phyloP scores from a whole-genome alignment of 2,797 vertebrate genomes.

The Sarcophilus harrisii region DNA sequence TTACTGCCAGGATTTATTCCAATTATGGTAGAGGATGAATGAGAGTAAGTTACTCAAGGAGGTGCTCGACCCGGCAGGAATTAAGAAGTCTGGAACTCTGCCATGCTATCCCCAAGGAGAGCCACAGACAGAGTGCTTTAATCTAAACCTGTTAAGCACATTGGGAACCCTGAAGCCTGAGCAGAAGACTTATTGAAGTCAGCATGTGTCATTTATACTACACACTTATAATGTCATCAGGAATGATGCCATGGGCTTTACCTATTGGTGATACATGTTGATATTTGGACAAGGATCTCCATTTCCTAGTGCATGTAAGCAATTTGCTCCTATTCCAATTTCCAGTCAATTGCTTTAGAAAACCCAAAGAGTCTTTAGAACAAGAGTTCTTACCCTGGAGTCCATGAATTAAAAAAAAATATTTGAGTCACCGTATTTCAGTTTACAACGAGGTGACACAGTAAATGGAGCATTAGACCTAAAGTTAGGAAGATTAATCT shows the following conservation, averaged over 20 bases:
- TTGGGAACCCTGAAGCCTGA: background rate
- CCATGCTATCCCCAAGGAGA: constrained; percentile 2
- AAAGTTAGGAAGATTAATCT: background rate
- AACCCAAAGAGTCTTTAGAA: background rate
- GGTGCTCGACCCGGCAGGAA: background rate
- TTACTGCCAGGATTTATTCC: background rate
- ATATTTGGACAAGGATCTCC: background rate
- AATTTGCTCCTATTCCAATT: background rate
- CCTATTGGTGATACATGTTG: background rate
- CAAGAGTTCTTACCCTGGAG: background rate
- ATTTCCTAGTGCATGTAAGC: background rate
- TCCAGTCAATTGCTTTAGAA: background rate
- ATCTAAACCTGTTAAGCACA: background rate
- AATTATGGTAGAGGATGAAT: background rate
- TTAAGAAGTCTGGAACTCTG: background rate
- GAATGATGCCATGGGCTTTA: background rate
- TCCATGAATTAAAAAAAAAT: background rate
- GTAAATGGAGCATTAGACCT: background rate
- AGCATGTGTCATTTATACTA: background rate
- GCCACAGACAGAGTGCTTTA: background rate
- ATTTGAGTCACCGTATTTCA: background rate
- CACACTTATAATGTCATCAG: background rate
- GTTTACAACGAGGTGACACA: background rate
- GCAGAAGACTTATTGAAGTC: background rate
- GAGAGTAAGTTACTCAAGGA: background rate